phyloP scores from a whole-genome alignment of 2,888 invertebrate species.

The Merodon equestris region DNA sequence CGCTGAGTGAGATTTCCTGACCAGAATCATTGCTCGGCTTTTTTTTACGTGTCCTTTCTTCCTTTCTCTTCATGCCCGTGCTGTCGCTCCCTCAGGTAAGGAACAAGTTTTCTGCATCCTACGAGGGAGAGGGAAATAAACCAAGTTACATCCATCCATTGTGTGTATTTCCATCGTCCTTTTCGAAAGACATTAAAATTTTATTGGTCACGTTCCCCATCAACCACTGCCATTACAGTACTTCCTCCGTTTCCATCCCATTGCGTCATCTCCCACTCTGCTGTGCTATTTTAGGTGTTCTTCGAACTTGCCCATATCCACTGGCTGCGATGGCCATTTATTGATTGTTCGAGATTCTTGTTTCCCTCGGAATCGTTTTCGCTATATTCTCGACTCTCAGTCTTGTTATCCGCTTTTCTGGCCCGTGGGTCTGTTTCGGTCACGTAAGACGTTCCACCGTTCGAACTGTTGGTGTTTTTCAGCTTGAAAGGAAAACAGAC shows the following conservation, averaged over 20 bases:
- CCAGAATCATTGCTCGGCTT: conserved; percentile 39
- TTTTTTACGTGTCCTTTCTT: not conserved
- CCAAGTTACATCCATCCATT: not conserved
- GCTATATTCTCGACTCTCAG: conserved; percentile 24
- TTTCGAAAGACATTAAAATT: conserved; percentile 49
- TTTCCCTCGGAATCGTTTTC: conserved; percentile 34
- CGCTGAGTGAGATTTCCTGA: conserved; percentile 38
- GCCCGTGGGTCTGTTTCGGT: conserved; percentile 41
- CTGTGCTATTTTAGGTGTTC: too few relatives aligned
- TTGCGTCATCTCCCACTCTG: too few relatives aligned
- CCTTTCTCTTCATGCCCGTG: too few relatives aligned
- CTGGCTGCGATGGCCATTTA: conserved; percentile 59
- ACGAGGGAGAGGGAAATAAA: conserved; percentile 13
- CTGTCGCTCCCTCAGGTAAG: conserved; percentile 26
- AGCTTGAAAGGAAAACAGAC: conserved; percentile 20
- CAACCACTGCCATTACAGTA: not conserved
- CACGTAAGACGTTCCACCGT: conserved; percentile 34
- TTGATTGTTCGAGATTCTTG: conserved; percentile 49
- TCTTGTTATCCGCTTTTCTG: conserved; percentile 36
- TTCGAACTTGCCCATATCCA: conserved; percentile 15
- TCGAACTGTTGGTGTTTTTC: not conserved
- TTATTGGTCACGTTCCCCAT: conserved; percentile 58
- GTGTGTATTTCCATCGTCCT: conserved; percentile 8
- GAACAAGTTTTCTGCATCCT: conserved; percentile 11
- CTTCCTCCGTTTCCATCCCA: too few relatives aligned